These are phyloP conservation scores for Pogoniulus pusillus DNA, from an alignment of 2,797 vertebrate genomes.

Conservation along the genomic window DNA sequence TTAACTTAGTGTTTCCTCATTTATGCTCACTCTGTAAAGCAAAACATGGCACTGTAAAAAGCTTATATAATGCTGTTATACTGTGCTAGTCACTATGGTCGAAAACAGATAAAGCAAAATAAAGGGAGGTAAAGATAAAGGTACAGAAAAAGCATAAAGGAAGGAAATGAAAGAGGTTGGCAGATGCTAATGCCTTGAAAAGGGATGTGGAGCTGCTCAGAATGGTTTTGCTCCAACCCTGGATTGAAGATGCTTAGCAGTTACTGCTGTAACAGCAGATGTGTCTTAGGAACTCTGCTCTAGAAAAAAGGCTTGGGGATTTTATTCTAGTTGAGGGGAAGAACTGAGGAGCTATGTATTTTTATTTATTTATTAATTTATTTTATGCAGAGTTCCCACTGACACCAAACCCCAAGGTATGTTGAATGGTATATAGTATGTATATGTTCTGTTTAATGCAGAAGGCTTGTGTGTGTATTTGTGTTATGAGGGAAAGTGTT, in stretches of 20 bases:
- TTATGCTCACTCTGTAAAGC: constrained; percentile 63
- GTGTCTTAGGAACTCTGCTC: background rate
- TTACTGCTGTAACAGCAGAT: background rate
- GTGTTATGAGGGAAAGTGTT: background rate
- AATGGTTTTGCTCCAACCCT: background rate
- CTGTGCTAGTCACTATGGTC: constrained; percentile 26
- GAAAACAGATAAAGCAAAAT: constrained; percentile 20
- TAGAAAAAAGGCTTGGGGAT: background rate
- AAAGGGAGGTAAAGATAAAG: constrained; percentile 25
- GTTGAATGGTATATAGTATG: background rate
- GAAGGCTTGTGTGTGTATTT: background rate
- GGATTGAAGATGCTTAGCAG: background rate
- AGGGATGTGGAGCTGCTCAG: background rate
- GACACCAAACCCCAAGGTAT: background rate
- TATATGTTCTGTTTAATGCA: background rate
- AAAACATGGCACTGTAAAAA: constrained; percentile 45
- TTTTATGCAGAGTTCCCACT: background rate
- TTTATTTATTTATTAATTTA: background rate
- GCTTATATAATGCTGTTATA: constrained; percentile 51
- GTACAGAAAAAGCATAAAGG: background rate
- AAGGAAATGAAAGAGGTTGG: background rate
- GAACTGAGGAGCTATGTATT: background rate
- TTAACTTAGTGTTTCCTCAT: constrained; percentile 73
- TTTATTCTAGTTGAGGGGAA: background rate
- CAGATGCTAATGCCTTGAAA: background rate